These are phyloP conservation scores for Zootoca vivipara DNA, from an alignment of 2,113 vertebrate genomes.

Conservation along the genomic window DNA sequence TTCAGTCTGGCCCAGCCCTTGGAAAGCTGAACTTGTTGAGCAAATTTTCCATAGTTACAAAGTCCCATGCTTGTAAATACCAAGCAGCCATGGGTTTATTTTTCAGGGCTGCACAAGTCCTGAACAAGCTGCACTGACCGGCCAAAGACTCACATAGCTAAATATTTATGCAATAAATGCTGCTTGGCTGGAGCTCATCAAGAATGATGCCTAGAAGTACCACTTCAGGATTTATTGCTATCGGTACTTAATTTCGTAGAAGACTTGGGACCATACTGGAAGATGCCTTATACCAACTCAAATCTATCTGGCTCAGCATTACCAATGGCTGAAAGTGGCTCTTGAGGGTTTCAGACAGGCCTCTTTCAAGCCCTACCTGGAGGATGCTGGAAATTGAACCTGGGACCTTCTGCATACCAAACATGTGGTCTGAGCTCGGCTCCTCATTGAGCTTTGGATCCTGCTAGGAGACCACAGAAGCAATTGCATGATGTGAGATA, in stretches of 20 bases:
- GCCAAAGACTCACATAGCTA: neutral
- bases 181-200: no score
- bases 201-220: neutral
- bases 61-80: neutral
- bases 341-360: no score
- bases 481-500: no score
- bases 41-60: neutral
- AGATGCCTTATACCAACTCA: no score
- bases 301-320: no score
- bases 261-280: neutral
- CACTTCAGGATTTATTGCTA: neutral
- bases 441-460: no score
- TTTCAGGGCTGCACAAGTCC: neutral
- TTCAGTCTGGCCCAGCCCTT: neutral
- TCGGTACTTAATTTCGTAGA: neutral
- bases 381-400: no score
- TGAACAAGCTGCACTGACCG: neutral
- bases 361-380: no score
- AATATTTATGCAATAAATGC: no score
- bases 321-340: no score
- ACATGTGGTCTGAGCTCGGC: no score
- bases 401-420: no score
- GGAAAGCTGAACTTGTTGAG: neutral
- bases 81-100: neutral
- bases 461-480: neutral